A percentile compares a stretch with the other conserved stretches of the same genome.
Evolutionary conservation across 1,140 invertebrate genomes (phyloP).

Genomic region (Sitodiplosis mosellana): DNA sequence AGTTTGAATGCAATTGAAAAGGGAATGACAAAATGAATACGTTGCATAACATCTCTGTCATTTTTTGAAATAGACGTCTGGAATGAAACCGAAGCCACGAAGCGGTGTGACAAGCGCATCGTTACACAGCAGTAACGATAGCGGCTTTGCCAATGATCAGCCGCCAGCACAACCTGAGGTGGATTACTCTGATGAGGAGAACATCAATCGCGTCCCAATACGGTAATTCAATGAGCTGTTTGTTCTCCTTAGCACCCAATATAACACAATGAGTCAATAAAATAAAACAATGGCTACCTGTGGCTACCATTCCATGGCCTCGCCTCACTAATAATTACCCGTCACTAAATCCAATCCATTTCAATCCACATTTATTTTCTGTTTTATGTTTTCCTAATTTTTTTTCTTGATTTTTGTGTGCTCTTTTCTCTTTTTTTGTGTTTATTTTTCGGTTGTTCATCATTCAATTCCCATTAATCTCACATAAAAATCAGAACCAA

Average conservation of each 20-base stretch:
- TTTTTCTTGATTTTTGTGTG: background rate
- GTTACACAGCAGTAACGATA: conserved; percentile 77
- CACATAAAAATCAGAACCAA: background rate
- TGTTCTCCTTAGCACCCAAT: conserved; percentile 8
- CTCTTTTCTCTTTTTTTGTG: conserved; percentile 3
- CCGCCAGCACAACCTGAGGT: conserved; percentile 72
- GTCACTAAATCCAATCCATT: too few relatives aligned
- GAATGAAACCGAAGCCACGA: conserved; percentile 11
- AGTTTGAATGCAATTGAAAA: too few relatives aligned
- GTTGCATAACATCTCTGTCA: too few relatives aligned
- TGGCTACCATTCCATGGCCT: too few relatives aligned
- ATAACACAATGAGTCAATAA: too few relatives aligned
- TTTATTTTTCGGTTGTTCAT: conserved; percentile 9
- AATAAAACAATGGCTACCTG: too few relatives aligned
- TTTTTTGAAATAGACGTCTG: background rate
- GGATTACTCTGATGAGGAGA: conserved; percentile 78
- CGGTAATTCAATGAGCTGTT: conserved; percentile 33
- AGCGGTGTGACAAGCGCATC: conserved; percentile 43
- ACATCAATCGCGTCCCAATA: conserved; percentile 40
- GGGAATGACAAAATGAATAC: too few relatives aligned
- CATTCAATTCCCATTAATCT: conserved; percentile 4
- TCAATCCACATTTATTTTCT: too few relatives aligned
- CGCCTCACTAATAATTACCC: too few relatives aligned
- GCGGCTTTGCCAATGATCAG: conserved; percentile 72
- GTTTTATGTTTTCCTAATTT: background rate